Evolutionary conservation across 1,140 invertebrate genomes (phyloP), one percentile per base, ranked within the genome.

Genomic region (Plodia interpunctella): DNA sequence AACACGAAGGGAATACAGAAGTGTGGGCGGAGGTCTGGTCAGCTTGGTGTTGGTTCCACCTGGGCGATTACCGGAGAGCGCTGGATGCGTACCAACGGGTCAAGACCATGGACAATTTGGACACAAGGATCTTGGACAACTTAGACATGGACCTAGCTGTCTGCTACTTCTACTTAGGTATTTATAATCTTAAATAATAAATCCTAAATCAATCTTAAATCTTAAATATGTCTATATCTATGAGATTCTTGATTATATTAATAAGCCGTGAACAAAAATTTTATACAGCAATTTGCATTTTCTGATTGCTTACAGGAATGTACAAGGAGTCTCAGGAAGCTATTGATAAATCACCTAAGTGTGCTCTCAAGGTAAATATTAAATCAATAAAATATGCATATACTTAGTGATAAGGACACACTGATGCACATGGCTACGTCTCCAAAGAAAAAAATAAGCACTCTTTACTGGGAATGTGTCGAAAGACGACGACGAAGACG

Each of bases 141-240:
- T 72, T 96, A 4, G 90, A 90, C 44, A 91, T 96, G 3, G 97
- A 98, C 90, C 88, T 98, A 5, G 97, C 96, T 6, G 98, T 98
- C 60, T 98, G 97, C 84, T 97, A 97, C 85, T 99, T 99, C 83
- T 98, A 97, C 78, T 91, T 99, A 61, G 98, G 98, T n/a, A n/a
- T n/a, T n/a, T n/a, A n/a, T n/a, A n/a, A n/a, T n/a, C n/a, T n/a
- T n/a, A n/a, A n/a, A n/a, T n/a, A n/a, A n/a, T n/a, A n/a, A n/a
- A n/a, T n/a, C n/a, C n/a, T n/a, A n/a, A n/a, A n/a, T n/a, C n/a
- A n/a, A n/a, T n/a, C n/a, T n/a, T n/a, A n/a, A n/a, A n/a, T n/a
- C n/a, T n/a, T n/a, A n/a, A n/a, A n/a, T n/a, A n/a, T n/a, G n/a
- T n/a, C n/a, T n/a, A n/a, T n/a, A n/a, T n/a, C n/a, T n/a, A n/a